Percentiles rank a stretch among this genome's conserved stretches.
These are phyloP conservation scores for Bucorvus abyssinicus DNA, from an alignment of 2,797 vertebrate species.

Conservation along the genomic window DNA sequence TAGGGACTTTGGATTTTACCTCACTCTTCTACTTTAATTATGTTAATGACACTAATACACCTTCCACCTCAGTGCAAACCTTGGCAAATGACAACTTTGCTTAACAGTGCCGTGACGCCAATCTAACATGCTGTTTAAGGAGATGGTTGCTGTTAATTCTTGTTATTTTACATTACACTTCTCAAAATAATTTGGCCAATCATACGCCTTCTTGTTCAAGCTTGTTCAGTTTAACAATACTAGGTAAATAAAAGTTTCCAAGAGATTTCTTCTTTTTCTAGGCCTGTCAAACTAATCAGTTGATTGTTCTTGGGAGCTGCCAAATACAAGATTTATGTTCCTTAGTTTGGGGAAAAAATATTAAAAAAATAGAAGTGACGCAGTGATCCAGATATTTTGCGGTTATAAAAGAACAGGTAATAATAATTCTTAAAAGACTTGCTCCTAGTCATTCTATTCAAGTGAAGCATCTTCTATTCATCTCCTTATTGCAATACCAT, in stretches of 20 bases:
- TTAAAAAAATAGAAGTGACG: not conserved
- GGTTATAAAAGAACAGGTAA: not conserved
- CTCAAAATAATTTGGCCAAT: not conserved
- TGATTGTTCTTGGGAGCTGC: not conserved
- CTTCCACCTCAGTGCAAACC: not conserved
- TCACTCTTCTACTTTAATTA: not conserved
- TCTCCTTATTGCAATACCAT: rapidly evolving
- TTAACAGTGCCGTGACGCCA: not conserved
- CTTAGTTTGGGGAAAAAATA: not conserved
- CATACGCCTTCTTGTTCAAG: not conserved
- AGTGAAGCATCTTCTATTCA: not conserved
- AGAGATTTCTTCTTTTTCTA: not conserved
- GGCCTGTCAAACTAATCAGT: not conserved
- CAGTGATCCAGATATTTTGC: not conserved
- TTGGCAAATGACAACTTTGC: not conserved
- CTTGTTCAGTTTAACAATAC: not conserved
- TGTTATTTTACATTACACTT: not conserved
- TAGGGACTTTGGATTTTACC: not conserved
- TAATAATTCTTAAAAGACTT: not conserved
- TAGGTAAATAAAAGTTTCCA: not conserved
- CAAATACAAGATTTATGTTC: not conserved
- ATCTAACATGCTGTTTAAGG: not conserved
- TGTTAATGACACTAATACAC: not conserved
- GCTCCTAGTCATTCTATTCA: not conserved
- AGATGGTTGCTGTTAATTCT: not conserved